Conservation (phyloP, 2,113 vertebrate species). For the Nannospalax galili region DNA sequence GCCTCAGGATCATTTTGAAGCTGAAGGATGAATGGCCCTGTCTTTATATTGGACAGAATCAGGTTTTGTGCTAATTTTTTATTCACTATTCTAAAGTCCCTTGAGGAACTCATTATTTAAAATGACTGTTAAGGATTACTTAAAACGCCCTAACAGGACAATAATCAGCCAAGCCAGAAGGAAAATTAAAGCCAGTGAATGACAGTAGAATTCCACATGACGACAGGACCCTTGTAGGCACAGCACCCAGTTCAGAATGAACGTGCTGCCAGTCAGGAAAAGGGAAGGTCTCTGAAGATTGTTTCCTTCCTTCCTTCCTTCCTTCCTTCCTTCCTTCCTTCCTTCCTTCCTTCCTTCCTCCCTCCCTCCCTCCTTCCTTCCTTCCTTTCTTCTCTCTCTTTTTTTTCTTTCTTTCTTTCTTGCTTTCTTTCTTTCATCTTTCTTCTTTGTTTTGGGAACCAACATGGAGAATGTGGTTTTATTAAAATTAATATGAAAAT, state of each 20-base stretch:
- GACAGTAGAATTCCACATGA: not conserved
- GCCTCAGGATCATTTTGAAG: constrained; percentile 30
- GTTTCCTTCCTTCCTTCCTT: not conserved
- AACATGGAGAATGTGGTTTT: not conserved
- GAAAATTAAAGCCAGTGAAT: not conserved
- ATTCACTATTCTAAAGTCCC: not conserved
- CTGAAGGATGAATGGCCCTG: not conserved
- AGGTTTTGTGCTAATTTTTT: constrained; percentile 55
- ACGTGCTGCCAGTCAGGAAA: not conserved
- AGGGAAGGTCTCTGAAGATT: not conserved
- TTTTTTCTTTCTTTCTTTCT: not conserved
- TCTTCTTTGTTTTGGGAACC: not conserved
- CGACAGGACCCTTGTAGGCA: not conserved
- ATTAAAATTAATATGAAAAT: not conserved
- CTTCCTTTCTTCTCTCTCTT: no score
- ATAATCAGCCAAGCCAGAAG: not conserved
- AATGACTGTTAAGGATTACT: constrained; percentile 44
- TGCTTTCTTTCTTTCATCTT: not conserved
- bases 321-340: not conserved
- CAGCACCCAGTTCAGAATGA: not conserved
- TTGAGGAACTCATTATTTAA: constrained; percentile 65
- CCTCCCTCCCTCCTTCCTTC: no score
- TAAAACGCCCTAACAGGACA: constrained; percentile 43
- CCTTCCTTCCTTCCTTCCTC: no score
- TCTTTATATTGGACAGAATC: constrained; percentile 27